A percentile compares a stretch with the other conserved stretches of the same genome.
phyloP scores from a whole-genome alignment of 2,888 invertebrate genomes.

The Zeuzera pyrina region DNA sequence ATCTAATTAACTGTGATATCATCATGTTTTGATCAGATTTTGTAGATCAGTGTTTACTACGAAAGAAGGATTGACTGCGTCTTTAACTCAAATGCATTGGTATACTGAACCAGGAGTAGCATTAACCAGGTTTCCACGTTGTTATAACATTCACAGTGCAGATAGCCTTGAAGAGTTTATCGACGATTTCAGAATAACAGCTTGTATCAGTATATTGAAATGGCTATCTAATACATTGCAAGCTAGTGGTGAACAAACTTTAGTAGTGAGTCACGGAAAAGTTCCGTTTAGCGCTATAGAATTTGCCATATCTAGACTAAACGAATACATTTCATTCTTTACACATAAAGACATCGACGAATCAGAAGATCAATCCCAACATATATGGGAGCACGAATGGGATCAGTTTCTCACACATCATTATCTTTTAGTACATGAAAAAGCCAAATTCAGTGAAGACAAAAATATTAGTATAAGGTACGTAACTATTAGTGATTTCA shows the following conservation, averaged over 20 bases:
- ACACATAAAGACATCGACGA: constrained; percentile 86
- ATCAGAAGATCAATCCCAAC: constrained; percentile 74
- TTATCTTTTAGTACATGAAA: constrained; percentile 78
- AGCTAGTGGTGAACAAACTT: constrained; percentile 65
- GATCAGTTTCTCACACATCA: constrained; percentile 85
- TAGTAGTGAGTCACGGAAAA: constrained; percentile 74
- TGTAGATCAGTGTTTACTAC: constrained; percentile 92
- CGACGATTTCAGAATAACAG: constrained; percentile 91
- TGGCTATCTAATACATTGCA: constrained; percentile 78
- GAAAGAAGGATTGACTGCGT: constrained; percentile 88
- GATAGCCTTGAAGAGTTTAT: constrained; percentile 88
- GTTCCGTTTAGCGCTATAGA: constrained; percentile 84
- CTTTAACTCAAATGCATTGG: constrained; percentile 89
- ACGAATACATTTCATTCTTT: constrained; percentile 81
- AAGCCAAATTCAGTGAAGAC: constrained; percentile 65
- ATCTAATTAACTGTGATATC: background rate
- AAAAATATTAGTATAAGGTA: constrained; percentile 49
- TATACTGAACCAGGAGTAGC: constrained; percentile 87
- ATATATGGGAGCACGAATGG: constrained; percentile 91
- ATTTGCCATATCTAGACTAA: constrained; percentile 85
- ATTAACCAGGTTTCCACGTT: constrained; percentile 87
- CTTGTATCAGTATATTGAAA: constrained; percentile 88
- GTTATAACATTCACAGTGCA: constrained; percentile 86
- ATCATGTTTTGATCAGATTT: constrained; percentile 75
- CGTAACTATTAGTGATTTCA: constrained; percentile 2